Percentiles rank a stretch among this genome's conserved stretches.
These are phyloP conservation scores for Heterotis niloticus DNA, from an alignment of 2,113 vertebrate species.

Conservation along the genomic window DNA sequence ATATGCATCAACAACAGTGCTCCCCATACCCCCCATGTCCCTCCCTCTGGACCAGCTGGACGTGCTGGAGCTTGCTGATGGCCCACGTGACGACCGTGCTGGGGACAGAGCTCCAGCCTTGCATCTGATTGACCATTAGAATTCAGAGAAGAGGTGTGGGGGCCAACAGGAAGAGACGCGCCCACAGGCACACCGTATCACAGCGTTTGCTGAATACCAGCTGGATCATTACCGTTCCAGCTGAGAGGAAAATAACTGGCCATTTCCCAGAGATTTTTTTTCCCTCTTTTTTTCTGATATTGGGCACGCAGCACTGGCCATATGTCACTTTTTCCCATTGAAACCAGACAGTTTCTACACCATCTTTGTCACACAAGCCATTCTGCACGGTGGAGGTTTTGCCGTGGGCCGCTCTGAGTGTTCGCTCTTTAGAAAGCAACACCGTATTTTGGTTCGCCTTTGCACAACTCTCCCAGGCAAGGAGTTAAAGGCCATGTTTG, in stretches of 20 bases:
- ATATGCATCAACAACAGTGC: not conserved
- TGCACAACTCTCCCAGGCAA: not conserved
- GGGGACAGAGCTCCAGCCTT: not conserved
- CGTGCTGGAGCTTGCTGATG: not conserved
- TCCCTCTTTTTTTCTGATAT: not conserved
- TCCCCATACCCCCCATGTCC: not conserved
- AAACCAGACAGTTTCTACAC: not conserved
- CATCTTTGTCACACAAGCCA: not conserved
- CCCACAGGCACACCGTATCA: not conserved
- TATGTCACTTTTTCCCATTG: not conserved
- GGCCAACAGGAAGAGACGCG: not conserved
- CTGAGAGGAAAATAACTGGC: not conserved
- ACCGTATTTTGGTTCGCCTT: not conserved
- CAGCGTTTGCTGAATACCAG: not conserved
- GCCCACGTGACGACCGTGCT: not conserved
- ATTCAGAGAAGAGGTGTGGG: slow-evolving; percentile 1
- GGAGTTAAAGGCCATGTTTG: slow-evolving; percentile 6
- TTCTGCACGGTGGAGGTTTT: not conserved
- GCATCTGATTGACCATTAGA: slow-evolving; percentile 6
- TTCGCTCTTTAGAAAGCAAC: slow-evolving; percentile 1
- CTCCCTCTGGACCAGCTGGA: not conserved
- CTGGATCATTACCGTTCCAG: slow-evolving; percentile 16
- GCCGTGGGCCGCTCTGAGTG: too few relatives aligned
- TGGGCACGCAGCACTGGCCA: not conserved
- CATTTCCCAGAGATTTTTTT: not conserved